A percentile compares a stretch with the other conserved stretches of the same genome.
These are phyloP conservation scores for Zele albiditarsus DNA, from an alignment of 2,888 invertebrate species.

Conservation along the genomic window DNA sequence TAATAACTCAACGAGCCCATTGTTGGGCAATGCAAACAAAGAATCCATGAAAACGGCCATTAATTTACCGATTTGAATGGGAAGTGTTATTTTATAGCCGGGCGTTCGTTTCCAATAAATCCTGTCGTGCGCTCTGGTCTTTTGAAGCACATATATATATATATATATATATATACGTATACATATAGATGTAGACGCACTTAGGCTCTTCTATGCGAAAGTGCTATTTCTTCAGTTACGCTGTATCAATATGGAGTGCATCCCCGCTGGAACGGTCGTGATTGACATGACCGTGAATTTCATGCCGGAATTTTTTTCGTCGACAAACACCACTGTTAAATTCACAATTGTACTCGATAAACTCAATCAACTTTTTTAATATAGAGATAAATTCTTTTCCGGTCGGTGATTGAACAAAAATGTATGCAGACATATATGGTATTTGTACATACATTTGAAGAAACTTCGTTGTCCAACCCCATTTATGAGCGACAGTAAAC, in stretches of 20 bases:
- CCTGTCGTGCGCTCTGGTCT: constrained; percentile 47
- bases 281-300: neutral
- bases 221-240: neutral
- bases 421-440: neutral
- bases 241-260: constrained; percentile 4
- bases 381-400: neutral
- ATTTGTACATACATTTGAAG: constrained; percentile 46
- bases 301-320: constrained; percentile 10
- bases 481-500: constrained; percentile 48
- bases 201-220: neutral
- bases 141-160: constrained; percentile 47
- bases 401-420: neutral
- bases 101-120: constrained; percentile 65
- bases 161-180: constrained; percentile 14
- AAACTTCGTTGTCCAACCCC: constrained; percentile 52
- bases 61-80: constrained; percentile 69
- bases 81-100: constrained; percentile 70
- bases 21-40: constrained; percentile 63
- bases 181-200: neutral
- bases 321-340: neutral
- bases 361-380: neutral
- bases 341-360: constrained; percentile 6
- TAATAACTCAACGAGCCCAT: constrained; percentile 63
- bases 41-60: constrained; percentile 67
- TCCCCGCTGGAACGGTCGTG: constrained; percentile 2